Evolutionary conservation across 2,797 vertebrate species (phyloP), one percentile per base, ranked within the genome.

Genomic region (Typhlichthys eigenmanni): DNA sequence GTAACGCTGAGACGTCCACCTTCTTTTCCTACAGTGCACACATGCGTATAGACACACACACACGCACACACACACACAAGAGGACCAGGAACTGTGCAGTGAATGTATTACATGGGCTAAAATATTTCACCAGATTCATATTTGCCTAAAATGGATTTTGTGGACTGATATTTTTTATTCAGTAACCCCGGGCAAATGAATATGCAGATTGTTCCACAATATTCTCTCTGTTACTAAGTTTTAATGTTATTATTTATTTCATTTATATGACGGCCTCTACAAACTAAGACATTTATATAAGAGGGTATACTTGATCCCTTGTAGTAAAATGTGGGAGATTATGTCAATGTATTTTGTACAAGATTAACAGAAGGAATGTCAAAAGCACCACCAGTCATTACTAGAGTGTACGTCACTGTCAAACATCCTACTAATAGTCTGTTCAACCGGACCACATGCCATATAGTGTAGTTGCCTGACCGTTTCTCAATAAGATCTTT

Each of bases 241-340:
- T 74, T 81, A 53, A 73, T 85, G 75, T 29, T 87, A 74, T 90
- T 91, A 92, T 92, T 92, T 92, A 91, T 92, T 92, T 87, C 75
- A 83, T 80, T 85, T 76, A 81, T 72, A 72, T 74, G 88, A 87
- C 74, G 69, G 85, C 81, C 83, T 88, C 85, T 85, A 80, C 72
- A 77, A 76, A 85, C 54, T 79, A 67, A 85, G 62, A 80, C 75
- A 74, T 46, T 57, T 71, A 60, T 82, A 75, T 84, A 81, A 82
- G 85, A 85, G 78, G 72, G 75, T 68, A 62, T 16, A 87, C 76
- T 72, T 57, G 52, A 79, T 78, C 79, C 56, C 65, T 80, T 60
- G 2, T 55, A 70, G 71, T 74, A 79, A 71, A 83, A 69, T 60
- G 72, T 60, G 66, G 63, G 73, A 67, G 59, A 60, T 64, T 14